Evolutionary conservation across 2,113 vertebrate species (phyloP).

Genomic region (Bubalus kerabau): DNA sequence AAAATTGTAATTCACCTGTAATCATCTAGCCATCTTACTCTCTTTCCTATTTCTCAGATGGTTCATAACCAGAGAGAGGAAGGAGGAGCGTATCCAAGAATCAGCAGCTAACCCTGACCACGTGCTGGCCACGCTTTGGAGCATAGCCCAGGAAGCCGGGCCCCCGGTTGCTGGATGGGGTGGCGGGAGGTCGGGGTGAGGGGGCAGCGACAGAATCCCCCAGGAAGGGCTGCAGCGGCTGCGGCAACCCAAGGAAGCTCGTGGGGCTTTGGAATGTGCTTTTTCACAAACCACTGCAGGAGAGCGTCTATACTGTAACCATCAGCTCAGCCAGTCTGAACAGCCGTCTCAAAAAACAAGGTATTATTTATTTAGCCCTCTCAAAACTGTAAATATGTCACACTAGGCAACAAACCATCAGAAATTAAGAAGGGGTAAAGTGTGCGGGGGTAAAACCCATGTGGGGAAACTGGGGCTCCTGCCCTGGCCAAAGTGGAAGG

Average conservation of each 20-base stretch:
- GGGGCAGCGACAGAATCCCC: neutral
- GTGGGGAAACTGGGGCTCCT: neutral
- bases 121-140: neutral
- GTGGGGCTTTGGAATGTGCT: neutral
- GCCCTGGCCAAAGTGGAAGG: too few species aligned
- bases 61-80: neutral
- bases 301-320: neutral
- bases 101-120: neutral
- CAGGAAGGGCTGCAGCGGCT: neutral
- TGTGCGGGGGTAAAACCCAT: neutral
- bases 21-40: neutral
- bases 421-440: neutral
- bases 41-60: neutral
- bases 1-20: neutral
- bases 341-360: neutral
- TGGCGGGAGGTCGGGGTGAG: accelerated
- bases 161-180: neutral
- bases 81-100: neutral
- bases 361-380: neutral
- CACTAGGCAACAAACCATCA: neutral
- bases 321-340: neutral
- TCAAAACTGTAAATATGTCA: neutral
- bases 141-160: neutral
- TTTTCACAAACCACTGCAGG: neutral
- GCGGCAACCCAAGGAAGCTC: neutral